Percentiles rank a stretch among this genome's conserved stretches.
Conservation (phyloP, 2,113 vertebrate genomes). For the human region GRCh38 chr2:217464001-217464500, state of each 20-base stretch:
- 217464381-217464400: neutral
- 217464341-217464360: neutral
- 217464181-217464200: neutral
- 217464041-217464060: neutral
- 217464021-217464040: neutral
- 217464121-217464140: neutral
- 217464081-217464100: neutral
- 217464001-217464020: neutral
- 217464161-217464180: neutral
- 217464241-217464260: constrained; percentile 39
- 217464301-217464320: neutral
- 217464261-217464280: neutral
- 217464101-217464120: neutral
- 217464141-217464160: neutral
- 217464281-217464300: neutral
- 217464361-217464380: neutral
- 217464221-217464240: constrained; percentile 38
- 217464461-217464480: neutral
- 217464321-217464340: constrained; percentile 43
- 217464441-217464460: neutral
- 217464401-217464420: neutral
- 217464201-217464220: neutral
- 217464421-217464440: neutral
- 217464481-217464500: neutral
- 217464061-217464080: neutral